Evolutionary conservation across 2,113 vertebrate species (phyloP).

Genomic region (Ahaetulla prasina): DNA sequence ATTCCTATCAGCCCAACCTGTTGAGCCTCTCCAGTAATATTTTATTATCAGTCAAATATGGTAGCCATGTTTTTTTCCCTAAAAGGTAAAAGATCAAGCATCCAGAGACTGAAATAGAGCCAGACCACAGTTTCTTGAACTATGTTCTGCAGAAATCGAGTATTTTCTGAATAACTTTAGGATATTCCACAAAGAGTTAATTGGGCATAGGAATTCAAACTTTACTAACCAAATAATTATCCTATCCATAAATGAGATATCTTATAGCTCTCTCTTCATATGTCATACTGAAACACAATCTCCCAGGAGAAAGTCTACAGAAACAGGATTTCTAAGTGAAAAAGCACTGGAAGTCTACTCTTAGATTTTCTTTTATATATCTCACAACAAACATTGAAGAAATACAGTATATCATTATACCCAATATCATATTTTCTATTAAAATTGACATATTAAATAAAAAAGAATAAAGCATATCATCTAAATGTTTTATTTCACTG

Average conservation of each 20-base stretch:
- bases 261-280: neutral
- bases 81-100: neutral
- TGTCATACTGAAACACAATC: neutral
- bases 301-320: neutral
- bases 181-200: neutral
- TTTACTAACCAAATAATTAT: neutral
- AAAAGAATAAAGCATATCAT: neutral
- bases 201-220: neutral
- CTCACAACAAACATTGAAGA: neutral
- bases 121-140: neutral
- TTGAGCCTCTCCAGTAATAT: neutral
- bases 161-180: neutral
- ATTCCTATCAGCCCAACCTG: neutral
- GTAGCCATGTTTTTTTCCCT: neutral
- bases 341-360: neutral
- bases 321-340: neutral
- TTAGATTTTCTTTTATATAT: neutral
- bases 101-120: neutral
- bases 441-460: neutral
- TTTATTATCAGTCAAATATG: neutral
- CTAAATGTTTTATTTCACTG: neutral
- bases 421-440: neutral
- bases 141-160: neutral
- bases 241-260: neutral
- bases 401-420: neutral